phyloP scores from a whole-genome alignment of 2,113 vertebrate genomes.

The Corythaixoides concolor region DNA sequence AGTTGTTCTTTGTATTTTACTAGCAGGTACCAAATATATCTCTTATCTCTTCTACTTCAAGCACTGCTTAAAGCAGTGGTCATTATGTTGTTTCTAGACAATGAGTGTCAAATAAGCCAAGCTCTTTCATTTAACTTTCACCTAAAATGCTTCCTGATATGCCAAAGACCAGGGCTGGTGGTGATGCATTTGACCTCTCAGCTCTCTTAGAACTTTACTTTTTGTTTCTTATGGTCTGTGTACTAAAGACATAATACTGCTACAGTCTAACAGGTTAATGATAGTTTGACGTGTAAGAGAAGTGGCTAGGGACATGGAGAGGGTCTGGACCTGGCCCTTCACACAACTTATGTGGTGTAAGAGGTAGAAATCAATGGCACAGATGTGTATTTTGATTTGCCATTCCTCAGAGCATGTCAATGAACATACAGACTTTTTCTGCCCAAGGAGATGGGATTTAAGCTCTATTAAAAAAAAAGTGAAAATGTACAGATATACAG shows the following conservation, averaged over 20 bases:
- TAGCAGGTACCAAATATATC: not conserved
- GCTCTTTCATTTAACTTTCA: not conserved
- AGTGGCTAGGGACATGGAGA: not conserved
- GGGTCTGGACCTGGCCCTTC: not conserved
- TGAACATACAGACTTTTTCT: not conserved
- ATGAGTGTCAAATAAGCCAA: not conserved
- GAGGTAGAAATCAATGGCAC: not conserved
- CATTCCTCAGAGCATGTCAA: not conserved
- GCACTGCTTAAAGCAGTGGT: not conserved
- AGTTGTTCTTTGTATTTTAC: not conserved
- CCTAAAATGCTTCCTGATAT: not conserved
- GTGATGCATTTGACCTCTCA: not conserved
- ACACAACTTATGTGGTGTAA: accelerated
- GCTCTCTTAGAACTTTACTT: not conserved
- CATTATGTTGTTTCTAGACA: not conserved
- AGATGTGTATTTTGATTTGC: not conserved
- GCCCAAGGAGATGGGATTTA: not conserved
- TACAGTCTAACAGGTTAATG: not conserved
- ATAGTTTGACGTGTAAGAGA: not conserved
- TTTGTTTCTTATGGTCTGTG: not conserved
- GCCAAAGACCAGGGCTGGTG: not conserved
- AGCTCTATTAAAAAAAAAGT: not conserved
- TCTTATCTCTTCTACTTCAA: not conserved
- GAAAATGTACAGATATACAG: not conserved
- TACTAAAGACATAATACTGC: not conserved